Conservation (phyloP, 2,888 invertebrate species). For the Pseudoips prasinana region DNA sequence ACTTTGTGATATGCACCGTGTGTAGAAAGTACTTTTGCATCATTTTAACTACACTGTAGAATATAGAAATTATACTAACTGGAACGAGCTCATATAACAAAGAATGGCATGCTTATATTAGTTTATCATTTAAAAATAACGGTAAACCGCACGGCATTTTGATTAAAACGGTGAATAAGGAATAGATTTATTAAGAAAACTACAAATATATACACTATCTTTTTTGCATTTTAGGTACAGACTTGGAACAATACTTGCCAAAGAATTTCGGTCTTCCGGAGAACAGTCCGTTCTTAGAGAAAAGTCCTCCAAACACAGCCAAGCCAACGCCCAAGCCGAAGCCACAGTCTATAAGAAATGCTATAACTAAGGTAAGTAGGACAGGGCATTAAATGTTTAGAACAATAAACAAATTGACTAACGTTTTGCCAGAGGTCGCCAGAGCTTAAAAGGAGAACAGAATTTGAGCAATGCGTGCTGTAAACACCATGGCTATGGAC, state of each 20-base stretch:
- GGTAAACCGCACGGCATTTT: no score
- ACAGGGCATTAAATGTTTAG: neutral
- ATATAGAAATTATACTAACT: no score
- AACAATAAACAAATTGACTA: neutral
- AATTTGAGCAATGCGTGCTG: no score
- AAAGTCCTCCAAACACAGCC: conserved; percentile 72
- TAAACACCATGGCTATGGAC: no score
- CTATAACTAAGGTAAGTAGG: conserved; percentile 62
- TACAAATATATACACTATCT: no score
- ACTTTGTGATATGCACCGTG: conserved; percentile 23
- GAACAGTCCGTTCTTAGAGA: conserved; percentile 74
- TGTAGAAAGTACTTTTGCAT: conserved; percentile 20
- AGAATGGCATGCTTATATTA: no score
- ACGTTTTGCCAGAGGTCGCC: neutral
- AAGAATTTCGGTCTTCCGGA: conserved; percentile 84
- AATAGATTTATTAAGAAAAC: no score
- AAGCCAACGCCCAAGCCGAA: conserved; percentile 66
- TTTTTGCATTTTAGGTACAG: conserved; percentile 76
- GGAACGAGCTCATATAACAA: no score
- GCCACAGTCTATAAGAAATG: conserved; percentile 48
- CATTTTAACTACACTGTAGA: conserved; percentile 15
- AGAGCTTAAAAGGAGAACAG: no score
- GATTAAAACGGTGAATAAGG: no score
- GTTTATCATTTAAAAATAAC: no score
- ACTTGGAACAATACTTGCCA: conserved; percentile 83